Evolutionary conservation across 1,140 invertebrate genomes (phyloP), one percentile per base, ranked within the genome.

Genomic region (Papilio polyxenes): DNA sequence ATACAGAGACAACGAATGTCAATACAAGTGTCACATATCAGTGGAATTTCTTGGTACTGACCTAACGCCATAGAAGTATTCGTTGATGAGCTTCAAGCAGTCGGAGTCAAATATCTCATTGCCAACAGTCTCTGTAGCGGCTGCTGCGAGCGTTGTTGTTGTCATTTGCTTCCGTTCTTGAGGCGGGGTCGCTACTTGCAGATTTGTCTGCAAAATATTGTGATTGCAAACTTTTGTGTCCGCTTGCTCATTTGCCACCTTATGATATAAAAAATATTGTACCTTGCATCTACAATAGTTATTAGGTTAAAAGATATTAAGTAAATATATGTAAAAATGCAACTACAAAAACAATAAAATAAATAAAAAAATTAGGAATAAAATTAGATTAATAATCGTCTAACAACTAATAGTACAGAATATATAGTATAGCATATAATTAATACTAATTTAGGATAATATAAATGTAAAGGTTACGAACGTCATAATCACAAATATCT

Each of bases 1-100:
- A 51, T 2, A 49, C 10, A 51, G 49, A 51, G 49, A 51, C 49
- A 11, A 9, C n/a, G n/a, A 4, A 72, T 31, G 20, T 6, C 1
- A 72, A 0, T 37, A 31, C 23, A 31, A 31, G 23, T 31, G 23
- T 31, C 23, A 31, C 23, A 31, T 31, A 2, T 31, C 23, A 2
- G 23, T 31, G 11, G 10, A 53, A 49, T n/a, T 75, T 53, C 72
- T n/a, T 23, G 48, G 0, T 48, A 83, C 81, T 81, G 81, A 95
- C 92, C 95, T 95, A 31, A 97, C 96, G 20, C 98, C 98, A 89
- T 99, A 99, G 94, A 99, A 99, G 93, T 99, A 99, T 94, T 99
- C 99, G 91, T 99, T 99, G 89, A 99, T 98, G 10, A 99, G 94
- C 90, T 98, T 98, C 53, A 99, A 94, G 89, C 98, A 98, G 77